Conservation (phyloP, 1,140 invertebrate genomes). For the Acarapis woodi region DNA sequence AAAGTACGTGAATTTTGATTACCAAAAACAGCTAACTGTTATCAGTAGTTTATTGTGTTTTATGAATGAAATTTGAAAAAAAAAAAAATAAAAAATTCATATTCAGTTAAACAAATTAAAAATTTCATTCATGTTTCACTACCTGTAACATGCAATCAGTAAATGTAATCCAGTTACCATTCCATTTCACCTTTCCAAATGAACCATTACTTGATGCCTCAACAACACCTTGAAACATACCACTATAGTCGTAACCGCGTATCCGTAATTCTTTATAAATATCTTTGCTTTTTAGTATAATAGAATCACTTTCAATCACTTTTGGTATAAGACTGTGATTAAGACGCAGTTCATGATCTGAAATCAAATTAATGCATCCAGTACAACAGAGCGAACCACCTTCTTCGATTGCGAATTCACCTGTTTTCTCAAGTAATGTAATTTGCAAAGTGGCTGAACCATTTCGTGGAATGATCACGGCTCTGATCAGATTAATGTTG, state of each 20-base stretch:
- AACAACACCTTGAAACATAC: conserved; percentile 46
- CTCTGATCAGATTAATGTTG: conserved; percentile 54
- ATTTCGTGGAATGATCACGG: conserved; percentile 55
- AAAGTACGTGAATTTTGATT: conserved; percentile 35
- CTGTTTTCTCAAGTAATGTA: conserved; percentile 51
- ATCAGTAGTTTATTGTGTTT: no score
- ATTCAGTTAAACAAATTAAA: no score
- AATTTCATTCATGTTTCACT: no score
- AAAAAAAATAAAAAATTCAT: no score
- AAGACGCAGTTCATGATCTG: not conserved
- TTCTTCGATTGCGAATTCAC: conserved; percentile 72
- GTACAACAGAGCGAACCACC: conserved; percentile 45
- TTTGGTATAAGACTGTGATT: not conserved
- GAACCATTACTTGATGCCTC: conserved; percentile 16
- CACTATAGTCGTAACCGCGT: conserved; percentile 24
- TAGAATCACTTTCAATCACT: not conserved
- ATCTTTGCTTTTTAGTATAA: conserved; percentile 17
- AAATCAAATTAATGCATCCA: conserved; percentile 22
- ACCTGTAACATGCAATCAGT: conserved; percentile 25
- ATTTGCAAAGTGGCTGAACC: conserved; percentile 48
- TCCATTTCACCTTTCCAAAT: conserved; percentile 15
- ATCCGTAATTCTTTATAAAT: conserved; percentile 24
- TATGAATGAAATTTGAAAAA: no score
- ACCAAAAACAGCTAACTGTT: not conserved
- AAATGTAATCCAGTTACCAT: conserved; percentile 23